Base-by-base conservation (phyloP, 2,113 vertebrate species). In the Rhagologus leucostigma region DNA sequence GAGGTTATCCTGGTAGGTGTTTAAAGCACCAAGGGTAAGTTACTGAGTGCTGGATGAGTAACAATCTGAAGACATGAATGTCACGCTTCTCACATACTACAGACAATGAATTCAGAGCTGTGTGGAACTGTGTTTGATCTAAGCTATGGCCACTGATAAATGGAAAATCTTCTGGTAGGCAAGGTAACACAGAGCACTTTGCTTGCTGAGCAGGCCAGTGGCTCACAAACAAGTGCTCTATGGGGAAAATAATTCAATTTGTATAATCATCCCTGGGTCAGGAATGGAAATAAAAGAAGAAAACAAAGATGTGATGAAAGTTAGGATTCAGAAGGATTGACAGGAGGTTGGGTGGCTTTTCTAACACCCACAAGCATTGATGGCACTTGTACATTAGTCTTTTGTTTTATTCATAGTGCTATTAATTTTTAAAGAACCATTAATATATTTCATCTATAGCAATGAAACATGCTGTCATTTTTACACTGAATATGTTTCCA, bases 171-270 rank as follows among this genome's bases (percentile, higher is more conserved):
- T 95, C 79, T 95, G 84, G 79, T 93, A 93, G 87, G 76, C 90
- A 91, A 93, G 74, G 87, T 84, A 97, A 94, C 62, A 16, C 60
- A 95, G 67, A 87, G 73, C 86, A 84, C 68, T 95, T 88, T 83
- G 71, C 81, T 95, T 96, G 87, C 85, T 7, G 26, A 96, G 74
- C 53, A 87, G 84, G 73, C 89, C 89, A 93, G 71, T 63, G 27
- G 29, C 84, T 97, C 93, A 87, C 73, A 93, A 91, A 80, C 84
- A 91, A 92, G n/a, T 39, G 78, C 75, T 97, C 94, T 87, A 63
- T 41, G 29, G 74, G 93, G 78, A 76, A 97, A 92, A 93, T 77
- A 93, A 95, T 98, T 97, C 68, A 95, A 89, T 97, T 96, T 18
- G 6, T 46, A 89, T 82, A 85, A 91, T 73, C 78, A 85, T 91